Evolutionary conservation across 2,797 vertebrate species (phyloP).

Genomic region (Eptatretus atami): DNA sequence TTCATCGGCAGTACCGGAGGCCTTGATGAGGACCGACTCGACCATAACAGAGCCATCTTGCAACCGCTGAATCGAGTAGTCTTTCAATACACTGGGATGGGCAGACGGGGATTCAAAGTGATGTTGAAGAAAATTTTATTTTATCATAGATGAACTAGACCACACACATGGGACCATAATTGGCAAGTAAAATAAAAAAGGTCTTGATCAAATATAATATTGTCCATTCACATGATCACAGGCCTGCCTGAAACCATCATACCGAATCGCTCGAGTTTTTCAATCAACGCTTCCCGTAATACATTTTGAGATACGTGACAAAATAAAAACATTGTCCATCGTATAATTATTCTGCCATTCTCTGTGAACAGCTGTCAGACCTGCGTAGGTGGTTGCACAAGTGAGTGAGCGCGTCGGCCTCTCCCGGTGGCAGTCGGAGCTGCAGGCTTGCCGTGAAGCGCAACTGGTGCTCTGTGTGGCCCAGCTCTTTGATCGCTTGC

Average conservation of each 20-base stretch:
- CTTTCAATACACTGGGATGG: conserved; percentile 33
- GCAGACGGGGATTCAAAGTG: not conserved
- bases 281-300: too few relatives aligned
- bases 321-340: too few relatives aligned
- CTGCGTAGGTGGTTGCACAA: conserved; percentile 66
- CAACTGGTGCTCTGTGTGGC: conserved; percentile 60
- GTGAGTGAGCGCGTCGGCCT: conserved; percentile 34
- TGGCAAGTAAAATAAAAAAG: too few relatives aligned
- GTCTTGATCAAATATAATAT: too few relatives aligned
- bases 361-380: conserved; percentile 14
- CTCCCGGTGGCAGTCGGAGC: conserved; percentile 54
- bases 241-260: too few relatives aligned
- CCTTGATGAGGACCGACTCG: conserved; percentile 80
- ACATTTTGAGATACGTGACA: not conserved
- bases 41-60: conserved; percentile 72
- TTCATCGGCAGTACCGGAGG: conserved; percentile 49
- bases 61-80: conserved; percentile 59
- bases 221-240: too few relatives aligned
- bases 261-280: too few relatives aligned
- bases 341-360: not conserved
- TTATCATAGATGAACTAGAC: not conserved
- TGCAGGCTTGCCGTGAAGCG: conserved; percentile 77
- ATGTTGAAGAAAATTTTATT: not conserved
- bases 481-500: conserved; percentile 74
- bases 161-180: too few relatives aligned